A percentile compares a stretch with the other conserved stretches of the same genome.
phyloP scores from a whole-genome alignment of 2,797 vertebrate genomes.

The Brotula barbata region DNA sequence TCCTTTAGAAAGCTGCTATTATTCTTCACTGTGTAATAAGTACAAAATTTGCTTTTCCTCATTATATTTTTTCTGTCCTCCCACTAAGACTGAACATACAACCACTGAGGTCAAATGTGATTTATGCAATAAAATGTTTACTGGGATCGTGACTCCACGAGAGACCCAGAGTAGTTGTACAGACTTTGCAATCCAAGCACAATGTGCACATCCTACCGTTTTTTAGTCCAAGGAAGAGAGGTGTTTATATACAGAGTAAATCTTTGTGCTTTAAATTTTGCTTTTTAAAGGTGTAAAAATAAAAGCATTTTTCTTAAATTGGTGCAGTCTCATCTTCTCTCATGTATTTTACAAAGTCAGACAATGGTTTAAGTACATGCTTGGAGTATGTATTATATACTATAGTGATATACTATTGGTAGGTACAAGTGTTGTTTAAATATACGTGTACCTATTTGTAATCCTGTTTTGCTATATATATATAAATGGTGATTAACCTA shows the following conservation, averaged over 20 bases:
- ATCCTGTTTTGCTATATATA: too few species aligned
- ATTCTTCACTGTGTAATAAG: conserved; percentile 71
- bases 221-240: conserved; percentile 83
- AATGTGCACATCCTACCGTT: conserved; percentile 94
- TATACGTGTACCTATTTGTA: too few species aligned
- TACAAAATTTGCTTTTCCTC: conserved; percentile 35
- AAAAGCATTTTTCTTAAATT: conserved; percentile 84
- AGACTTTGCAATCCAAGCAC: conserved; percentile 95
- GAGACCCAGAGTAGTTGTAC: conserved; percentile 85
- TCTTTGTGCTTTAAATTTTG: conserved; percentile 91
- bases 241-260: conserved; percentile 90
- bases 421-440: too few species aligned
- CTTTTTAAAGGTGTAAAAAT: conserved; percentile 94
- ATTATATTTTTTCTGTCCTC: conserved; percentile 29
- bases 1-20: conserved; percentile 82
- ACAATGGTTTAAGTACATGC: too few species aligned
- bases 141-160: conserved; percentile 80
- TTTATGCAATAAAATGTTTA: conserved; percentile 99
- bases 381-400: too few species aligned
- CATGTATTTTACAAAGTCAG: not conserved
- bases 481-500: too few species aligned
- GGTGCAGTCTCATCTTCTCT: conserved; percentile 16
- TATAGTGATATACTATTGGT: too few species aligned
- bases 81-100: conserved; percentile 71
- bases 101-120: conserved; percentile 83